phyloP scores from a whole-genome alignment of 2,113 vertebrate genomes.

The Heteronetta atricapilla region DNA sequence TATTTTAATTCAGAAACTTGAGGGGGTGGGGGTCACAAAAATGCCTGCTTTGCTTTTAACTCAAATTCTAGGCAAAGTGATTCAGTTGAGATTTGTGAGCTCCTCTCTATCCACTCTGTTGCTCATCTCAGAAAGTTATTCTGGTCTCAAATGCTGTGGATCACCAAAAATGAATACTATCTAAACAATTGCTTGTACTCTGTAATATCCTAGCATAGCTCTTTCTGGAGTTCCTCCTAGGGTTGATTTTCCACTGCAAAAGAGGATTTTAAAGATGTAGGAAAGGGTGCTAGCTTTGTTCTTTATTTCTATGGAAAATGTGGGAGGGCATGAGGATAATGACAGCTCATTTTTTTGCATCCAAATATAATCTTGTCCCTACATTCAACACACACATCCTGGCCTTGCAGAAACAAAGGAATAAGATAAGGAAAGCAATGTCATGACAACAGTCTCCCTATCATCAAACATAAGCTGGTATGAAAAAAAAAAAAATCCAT shows the following conservation, averaged over 20 bases:
- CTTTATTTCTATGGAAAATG: neutral
- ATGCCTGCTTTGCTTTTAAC: neutral
- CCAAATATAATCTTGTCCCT: neutral
- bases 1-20: neutral
- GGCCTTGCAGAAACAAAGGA: neutral
- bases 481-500: neutral
- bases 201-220: neutral
- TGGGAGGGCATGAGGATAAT: neutral
- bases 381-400: rapidly evolving
- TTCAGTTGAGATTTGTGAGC: neutral
- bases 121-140: neutral
- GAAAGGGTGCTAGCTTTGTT: neutral
- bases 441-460: neutral
- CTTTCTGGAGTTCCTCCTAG: neutral
- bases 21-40: rapidly evolving
- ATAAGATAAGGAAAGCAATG: neutral
- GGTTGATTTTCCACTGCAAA: neutral
- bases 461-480: neutral
- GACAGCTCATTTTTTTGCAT: neutral
- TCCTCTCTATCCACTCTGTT: neutral
- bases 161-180: neutral
- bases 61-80: neutral
- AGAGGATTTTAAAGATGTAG: neutral
- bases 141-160: neutral
- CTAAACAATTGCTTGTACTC: neutral